phyloP scores from a whole-genome alignment of 2,113 vertebrate genomes.

The Gila orcuttii region DNA sequence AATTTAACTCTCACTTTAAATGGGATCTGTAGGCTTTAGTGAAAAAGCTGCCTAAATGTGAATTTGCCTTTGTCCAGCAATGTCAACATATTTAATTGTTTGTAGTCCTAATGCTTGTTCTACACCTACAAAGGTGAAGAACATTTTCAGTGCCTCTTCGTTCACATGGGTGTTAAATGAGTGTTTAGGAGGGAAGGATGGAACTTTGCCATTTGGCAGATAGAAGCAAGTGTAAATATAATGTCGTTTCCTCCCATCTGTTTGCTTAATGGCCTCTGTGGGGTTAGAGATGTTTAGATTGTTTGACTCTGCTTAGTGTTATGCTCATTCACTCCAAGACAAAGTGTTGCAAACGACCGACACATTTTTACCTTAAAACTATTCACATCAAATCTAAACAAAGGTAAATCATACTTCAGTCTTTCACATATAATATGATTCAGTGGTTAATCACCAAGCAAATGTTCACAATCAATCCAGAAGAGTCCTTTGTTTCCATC shows the following conservation, averaged over 20 bases:
- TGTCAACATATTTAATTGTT: background rate
- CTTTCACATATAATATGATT: background rate
- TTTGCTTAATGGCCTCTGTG: background rate
- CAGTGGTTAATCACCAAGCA: background rate
- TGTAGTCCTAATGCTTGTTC: background rate
- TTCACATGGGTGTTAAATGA: no score
- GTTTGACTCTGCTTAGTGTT: background rate
- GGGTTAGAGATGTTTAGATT: background rate
- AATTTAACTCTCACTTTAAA: no score
- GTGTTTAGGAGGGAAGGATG: no score
- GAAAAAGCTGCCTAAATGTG: no score
- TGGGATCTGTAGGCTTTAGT: no score
- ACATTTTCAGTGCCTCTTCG: no score
- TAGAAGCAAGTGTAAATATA: background rate
- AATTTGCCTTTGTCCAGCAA: background rate
- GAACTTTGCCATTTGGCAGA: background rate
- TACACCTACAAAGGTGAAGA: background rate
- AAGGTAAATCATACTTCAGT: background rate
- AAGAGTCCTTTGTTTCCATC: no score
- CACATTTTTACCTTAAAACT: background rate
- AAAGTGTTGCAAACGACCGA: background rate
- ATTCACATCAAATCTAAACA: background rate
- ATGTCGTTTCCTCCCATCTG: background rate
- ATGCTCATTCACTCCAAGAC: background rate
- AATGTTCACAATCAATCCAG: background rate